Conservation (phyloP, 2,113 vertebrate species). For the Otus sunia region DNA sequence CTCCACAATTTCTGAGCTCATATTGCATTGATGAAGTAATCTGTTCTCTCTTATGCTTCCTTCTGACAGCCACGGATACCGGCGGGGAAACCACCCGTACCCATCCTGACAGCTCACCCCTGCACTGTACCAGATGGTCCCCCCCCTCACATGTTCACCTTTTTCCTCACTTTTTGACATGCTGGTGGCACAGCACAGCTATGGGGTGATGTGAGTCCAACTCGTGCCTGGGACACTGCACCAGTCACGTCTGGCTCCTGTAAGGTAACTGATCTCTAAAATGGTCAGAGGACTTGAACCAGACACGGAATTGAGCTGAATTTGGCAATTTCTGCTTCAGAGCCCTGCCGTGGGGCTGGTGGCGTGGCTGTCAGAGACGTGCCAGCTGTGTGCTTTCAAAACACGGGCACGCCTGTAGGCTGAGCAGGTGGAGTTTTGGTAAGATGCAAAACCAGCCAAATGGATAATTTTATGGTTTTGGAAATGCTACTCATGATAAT, state of each 20-base stretch:
- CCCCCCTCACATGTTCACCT: accelerated
- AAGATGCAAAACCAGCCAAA: background rate
- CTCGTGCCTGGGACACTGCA: background rate
- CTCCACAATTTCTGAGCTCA: background rate
- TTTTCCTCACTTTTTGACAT: too few relatives aligned
- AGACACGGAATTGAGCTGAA: background rate
- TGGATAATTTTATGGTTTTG: background rate
- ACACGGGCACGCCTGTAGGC: background rate
- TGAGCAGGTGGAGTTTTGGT: background rate
- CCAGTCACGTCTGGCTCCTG: background rate
- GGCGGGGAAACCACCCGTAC: too few relatives aligned
- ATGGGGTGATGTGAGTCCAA: background rate
- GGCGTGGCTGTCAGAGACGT: background rate
- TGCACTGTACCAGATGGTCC: accelerated
- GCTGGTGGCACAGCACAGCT: background rate
- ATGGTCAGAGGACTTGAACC: background rate
- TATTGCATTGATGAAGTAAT: background rate
- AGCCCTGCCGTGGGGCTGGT: background rate
- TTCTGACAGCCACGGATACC: accelerated
- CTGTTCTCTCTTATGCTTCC: background rate
- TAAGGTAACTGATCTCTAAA: background rate
- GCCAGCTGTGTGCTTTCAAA: background rate
- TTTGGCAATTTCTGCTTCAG: background rate
- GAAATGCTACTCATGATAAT: background rate
- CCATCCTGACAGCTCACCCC: background rate